These are phyloP conservation scores for Ctena decussata DNA, from an alignment of 2,888 invertebrate genomes.

Conservation along the genomic window DNA sequence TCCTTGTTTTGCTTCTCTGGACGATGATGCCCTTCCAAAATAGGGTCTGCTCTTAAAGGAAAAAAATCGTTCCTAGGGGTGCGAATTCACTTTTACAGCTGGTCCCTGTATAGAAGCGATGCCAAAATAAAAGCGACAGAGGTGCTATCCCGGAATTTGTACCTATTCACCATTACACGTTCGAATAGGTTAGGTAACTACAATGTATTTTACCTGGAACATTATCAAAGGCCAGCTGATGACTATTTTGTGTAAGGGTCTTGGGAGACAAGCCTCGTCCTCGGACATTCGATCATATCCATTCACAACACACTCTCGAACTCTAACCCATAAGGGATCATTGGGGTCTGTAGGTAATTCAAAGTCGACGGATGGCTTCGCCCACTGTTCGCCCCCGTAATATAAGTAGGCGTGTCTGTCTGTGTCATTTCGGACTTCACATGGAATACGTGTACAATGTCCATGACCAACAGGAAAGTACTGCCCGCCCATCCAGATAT, in stretches of 20 bases:
- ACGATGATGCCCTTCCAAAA: no score
- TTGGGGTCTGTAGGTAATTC: background rate
- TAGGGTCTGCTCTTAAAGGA: no score
- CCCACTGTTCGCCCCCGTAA: background rate
- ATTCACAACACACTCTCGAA: background rate
- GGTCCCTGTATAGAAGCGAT: no score
- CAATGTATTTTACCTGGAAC: background rate
- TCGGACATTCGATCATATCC: background rate
- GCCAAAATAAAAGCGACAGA: no score
- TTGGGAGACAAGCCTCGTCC: background rate
- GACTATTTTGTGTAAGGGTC: background rate
- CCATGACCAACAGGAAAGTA: conserved; percentile 31
- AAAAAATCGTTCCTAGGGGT: no score
- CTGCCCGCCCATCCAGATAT: conserved; percentile 22
- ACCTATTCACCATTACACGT: no score
- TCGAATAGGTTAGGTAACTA: no score
- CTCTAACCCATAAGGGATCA: background rate
- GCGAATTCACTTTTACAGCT: no score
- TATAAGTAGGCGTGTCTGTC: conserved; percentile 1
- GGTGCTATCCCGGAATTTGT: no score
- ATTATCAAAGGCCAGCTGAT: background rate
- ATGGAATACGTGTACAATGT: conserved; percentile 23
- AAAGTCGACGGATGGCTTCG: background rate
- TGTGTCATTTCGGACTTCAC: conserved; percentile 7
- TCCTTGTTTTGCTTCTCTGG: no score